Conservation (phyloP, 2,113 vertebrate genomes). For the Labrus mixtus region DNA sequence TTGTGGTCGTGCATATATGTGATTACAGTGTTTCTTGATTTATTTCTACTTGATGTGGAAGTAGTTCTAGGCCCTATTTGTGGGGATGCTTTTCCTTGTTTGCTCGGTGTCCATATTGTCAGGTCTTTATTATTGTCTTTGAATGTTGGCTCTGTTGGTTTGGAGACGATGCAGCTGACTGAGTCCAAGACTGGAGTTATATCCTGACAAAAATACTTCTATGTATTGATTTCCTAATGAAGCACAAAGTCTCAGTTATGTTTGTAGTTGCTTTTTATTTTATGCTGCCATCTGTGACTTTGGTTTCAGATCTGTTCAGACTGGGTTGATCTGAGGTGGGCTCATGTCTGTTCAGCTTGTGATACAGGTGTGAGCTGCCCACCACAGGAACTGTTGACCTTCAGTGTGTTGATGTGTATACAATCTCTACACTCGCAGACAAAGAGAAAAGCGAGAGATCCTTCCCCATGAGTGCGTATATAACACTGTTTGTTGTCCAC, state of each 20-base stretch:
- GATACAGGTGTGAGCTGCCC: constrained; percentile 3
- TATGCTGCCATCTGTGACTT: neutral
- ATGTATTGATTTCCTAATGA: no score
- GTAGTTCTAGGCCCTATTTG: no score
- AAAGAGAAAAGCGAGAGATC: neutral
- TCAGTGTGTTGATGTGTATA: neutral
- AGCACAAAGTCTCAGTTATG: neutral
- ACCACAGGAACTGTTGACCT: neutral
- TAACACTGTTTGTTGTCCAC: neutral
- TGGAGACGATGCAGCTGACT: neutral
- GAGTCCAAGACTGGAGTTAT: neutral
- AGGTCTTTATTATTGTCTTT: neutral
- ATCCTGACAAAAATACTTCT: neutral
- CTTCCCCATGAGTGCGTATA: neutral
- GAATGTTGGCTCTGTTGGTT: neutral
- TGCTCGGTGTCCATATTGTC: neutral
- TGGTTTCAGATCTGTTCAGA: neutral
- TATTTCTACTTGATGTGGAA: neutral
- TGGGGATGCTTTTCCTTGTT: neutral
- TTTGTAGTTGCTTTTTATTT: neutral
- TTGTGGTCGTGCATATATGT: no score
- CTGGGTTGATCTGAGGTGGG: neutral
- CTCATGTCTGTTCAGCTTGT: neutral
- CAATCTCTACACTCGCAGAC: neutral
- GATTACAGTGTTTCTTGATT: neutral